Conservation (phyloP, 2,797 vertebrate species). For the Alectoris magna region DNA sequence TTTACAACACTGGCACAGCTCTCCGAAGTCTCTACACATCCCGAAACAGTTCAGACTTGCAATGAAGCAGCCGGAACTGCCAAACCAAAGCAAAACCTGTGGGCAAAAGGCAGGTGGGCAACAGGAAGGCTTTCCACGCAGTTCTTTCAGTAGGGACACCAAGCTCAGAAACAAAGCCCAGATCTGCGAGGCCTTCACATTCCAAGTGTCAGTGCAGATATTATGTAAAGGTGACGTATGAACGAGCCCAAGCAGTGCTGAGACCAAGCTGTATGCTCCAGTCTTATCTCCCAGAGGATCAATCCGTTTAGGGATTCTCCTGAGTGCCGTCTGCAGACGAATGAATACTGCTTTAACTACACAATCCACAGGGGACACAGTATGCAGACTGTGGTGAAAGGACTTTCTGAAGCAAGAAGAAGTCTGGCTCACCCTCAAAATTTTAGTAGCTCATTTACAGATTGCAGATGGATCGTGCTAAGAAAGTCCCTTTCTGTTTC, state of each 20-base stretch:
- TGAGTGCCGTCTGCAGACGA: background rate
- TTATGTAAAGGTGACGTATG: background rate
- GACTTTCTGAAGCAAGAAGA: background rate
- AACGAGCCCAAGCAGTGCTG: background rate
- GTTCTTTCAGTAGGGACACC: background rate
- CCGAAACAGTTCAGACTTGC: background rate
- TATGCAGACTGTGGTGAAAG: background rate
- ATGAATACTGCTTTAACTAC: background rate
- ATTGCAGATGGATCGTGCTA: background rate
- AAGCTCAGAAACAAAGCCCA: background rate
- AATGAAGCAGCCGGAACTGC: background rate
- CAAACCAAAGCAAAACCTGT: constrained; percentile 1
- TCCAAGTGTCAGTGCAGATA: background rate
- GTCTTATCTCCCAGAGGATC: background rate
- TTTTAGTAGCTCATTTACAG: background rate
- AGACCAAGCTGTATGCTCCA: background rate
- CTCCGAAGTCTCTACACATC: background rate
- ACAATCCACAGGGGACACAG: background rate
- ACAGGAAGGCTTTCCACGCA: background rate
- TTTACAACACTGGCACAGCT: background rate
- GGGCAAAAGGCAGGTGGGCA: background rate
- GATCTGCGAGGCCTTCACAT: background rate
- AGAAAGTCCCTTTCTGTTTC: background rate
- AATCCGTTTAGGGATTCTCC: background rate
- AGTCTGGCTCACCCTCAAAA: background rate